These are phyloP conservation scores for Cephus spinipes DNA, from an alignment of 2,888 invertebrate species.

Conservation along the genomic window DNA sequence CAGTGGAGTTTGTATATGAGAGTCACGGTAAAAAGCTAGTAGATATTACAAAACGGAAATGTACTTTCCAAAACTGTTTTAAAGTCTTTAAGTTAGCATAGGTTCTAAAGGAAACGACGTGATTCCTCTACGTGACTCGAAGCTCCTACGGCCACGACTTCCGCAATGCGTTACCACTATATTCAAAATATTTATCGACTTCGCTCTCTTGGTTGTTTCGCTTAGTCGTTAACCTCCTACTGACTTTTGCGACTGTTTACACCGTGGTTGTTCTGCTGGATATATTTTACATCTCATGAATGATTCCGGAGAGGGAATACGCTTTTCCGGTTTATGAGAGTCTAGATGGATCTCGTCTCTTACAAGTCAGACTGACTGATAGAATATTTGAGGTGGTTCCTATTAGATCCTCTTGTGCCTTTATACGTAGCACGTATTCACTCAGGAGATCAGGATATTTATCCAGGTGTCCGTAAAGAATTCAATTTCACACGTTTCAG, in stretches of 20 bases:
- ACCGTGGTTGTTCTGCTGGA: neutral
- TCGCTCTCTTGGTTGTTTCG: neutral
- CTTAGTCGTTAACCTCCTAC: neutral
- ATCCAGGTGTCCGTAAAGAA: neutral
- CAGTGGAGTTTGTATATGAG: neutral
- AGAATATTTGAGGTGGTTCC: neutral
- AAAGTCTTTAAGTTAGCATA: neutral
- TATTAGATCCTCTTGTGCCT: neutral
- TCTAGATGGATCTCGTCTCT: neutral
- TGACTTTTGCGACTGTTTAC: neutral
- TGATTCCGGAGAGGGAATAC: neutral
- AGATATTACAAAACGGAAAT: neutral
- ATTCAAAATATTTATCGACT: neutral
- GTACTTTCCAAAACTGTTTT: neutral
- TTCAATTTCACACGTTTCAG: conserved; percentile 35
- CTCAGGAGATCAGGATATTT: neutral
- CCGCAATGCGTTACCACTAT: neutral
- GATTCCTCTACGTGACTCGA: neutral
- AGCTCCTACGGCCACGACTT: neutral
- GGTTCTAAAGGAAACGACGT: neutral
- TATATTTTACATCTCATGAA: neutral
- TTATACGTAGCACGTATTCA: neutral
- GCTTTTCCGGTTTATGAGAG: neutral
- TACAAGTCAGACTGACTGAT: neutral
- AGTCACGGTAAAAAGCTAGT: neutral